Evolutionary conservation across 1,140 invertebrate genomes (phyloP).

Genomic region (Leptinotarsa undecemlineata): DNA sequence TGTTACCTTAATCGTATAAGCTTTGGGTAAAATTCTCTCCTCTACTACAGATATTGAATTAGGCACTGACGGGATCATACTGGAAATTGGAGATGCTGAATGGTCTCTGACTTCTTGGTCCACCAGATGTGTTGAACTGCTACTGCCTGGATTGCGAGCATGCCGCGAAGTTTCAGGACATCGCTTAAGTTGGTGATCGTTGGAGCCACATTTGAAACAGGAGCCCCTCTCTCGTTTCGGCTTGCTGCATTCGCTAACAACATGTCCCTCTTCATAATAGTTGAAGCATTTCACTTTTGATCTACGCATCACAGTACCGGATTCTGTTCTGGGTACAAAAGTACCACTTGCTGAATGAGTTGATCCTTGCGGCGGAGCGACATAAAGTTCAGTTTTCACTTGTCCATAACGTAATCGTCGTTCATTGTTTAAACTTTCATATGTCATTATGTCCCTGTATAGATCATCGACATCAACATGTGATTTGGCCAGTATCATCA

Average conservation of each 20-base stretch:
- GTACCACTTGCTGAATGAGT: neutral
- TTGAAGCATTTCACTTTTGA: conserved; percentile 23
- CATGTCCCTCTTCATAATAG: conserved; percentile 22
- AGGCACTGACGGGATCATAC: too few relatives aligned
- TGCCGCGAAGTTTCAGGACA: neutral
- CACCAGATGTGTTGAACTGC: neutral
- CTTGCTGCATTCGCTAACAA: conserved; percentile 13
- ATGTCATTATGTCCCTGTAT: conserved; percentile 22
- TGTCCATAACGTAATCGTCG: conserved; percentile 1
- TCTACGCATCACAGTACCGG: neutral
- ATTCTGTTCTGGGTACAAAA: neutral
- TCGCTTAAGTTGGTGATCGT: conserved; percentile 1
- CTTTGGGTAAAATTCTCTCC: neutral
- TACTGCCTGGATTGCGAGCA: neutral
- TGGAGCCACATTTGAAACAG: conserved; percentile 26
- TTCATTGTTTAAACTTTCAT: conserved; percentile 16
- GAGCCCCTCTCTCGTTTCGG: conserved; percentile 13
- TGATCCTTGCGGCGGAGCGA: neutral
- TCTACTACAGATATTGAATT: neutral
- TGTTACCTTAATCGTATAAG: neutral
- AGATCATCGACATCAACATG: conserved; percentile 28
- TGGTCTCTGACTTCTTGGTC: neutral
- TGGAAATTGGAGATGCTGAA: neutral
- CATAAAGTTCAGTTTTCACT: neutral
- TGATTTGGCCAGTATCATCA: conserved; percentile 21